Conservation (phyloP, 2,888 invertebrate species). For the Stenotaenia linearis region DNA sequence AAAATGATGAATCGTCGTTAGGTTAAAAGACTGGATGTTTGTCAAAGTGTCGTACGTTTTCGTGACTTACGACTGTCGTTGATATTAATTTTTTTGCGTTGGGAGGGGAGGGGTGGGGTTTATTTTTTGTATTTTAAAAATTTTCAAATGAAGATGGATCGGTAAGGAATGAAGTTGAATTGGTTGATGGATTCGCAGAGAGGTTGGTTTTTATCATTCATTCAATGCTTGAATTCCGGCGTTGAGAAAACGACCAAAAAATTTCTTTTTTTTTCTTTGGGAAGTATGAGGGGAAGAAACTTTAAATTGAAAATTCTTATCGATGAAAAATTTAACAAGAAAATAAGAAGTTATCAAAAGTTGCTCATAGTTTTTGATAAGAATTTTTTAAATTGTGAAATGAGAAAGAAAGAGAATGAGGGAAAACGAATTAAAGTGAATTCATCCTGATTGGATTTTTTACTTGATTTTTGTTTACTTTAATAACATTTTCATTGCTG, state of each 20-base stretch:
- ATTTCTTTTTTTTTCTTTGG: background rate
- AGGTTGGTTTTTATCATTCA: slow-evolving; percentile 8
- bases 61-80: background rate
- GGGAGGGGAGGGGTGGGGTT: background rate
- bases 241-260: background rate
- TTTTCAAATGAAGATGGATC: slow-evolving; percentile 1
- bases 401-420: background rate
- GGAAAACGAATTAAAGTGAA: no score
- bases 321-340: background rate
- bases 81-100: background rate
- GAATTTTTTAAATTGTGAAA: background rate
- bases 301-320: background rate
- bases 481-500: no score
- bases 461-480: no score
- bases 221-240: background rate
- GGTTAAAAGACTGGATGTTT: background rate
- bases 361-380: background rate
- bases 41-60: background rate
- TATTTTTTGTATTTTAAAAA: background rate
- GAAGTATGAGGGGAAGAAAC: background rate
- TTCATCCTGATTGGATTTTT: no score
- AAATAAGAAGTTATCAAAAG: background rate
- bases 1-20: background rate
- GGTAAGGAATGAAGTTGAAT: background rate
- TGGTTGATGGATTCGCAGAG: slow-evolving; percentile 4